Evolutionary conservation across 2,797 vertebrate species (phyloP), one percentile per base, ranked within the genome.

Genomic region (Sebastiscus albofasciatus): DNA sequence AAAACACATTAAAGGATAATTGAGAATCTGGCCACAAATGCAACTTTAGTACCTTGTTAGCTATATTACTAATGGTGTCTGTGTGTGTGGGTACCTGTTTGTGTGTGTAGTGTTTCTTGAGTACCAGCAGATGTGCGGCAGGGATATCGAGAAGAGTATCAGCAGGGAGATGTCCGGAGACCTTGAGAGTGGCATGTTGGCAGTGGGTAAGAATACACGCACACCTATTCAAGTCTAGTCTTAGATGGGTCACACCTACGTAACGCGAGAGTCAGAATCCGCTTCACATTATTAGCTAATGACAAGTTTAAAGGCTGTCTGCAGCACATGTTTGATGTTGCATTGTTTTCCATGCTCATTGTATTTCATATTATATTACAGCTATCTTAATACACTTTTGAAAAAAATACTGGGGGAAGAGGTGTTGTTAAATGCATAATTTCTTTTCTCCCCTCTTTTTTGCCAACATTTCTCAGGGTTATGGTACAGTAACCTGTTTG

Each of bases 151-250:
- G 84, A 98, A 97, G 87, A 99, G 98, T 81, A 98, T 99, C 64
- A 65, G 76, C 80, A 96, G 98, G 74, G 99, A 99, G 90, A 99
- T 99, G 98, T 99, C 99, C 2, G 99, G 99, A 78, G 97, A 99
- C 84, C 96, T 99, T 72, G 98, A 99, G 89, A 96, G 90, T 67
- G 98, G 98, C 94, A 99, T 99, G 99, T 29, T 99, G 92, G 98
- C 99, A 56, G 97, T 99, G 75, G 98, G 98, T 99, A 93, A 89
- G 98, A 86, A 64, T 4, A 55, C n/a, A 67, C 71, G 66, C 67
- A 33, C 29, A 68, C 18, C 26, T 67, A 49, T 71, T 81, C 42
- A 66, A 34, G 18, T 71, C 10, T 61, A 11, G 20, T 56, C 22
- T 46, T 36, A 16, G 18, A 58, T 46, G 3, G 22, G 29, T 52